Percentiles rank a stretch among this genome's conserved stretches.
Conservation (phyloP, 2,888 invertebrate species). For the Brachylomia viminalis region DNA sequence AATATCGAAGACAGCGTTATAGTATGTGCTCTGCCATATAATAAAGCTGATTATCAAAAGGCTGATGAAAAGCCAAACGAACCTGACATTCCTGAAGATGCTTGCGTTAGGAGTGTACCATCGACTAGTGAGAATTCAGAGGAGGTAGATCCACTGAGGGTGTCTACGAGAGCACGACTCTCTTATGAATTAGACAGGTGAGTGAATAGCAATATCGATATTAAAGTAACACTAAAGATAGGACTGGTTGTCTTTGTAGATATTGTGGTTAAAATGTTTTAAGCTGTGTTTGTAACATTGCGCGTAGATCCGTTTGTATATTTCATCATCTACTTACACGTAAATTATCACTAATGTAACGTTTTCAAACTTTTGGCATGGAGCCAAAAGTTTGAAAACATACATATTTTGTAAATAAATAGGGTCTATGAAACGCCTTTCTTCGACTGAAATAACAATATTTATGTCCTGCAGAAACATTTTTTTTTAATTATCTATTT, state of each 20-base stretch:
- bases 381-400: no score
- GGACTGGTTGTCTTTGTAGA: neutral
- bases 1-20: conserved; percentile 7
- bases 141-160: conserved; percentile 3
- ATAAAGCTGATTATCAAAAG: conserved; percentile 39
- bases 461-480: neutral
- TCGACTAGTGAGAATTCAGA: neutral
- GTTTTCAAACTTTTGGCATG: no score
- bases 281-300: neutral
- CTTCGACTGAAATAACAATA: neutral
- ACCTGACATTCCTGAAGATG: neutral
- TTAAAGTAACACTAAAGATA: neutral
- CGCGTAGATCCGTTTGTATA: neutral
- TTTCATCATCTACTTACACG: conserved; percentile 5
- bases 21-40: conserved; percentile 47
- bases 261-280: neutral
- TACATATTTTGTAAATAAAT: neutral
- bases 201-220: neutral
- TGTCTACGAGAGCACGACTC: conserved; percentile 50
- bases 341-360: neutral
- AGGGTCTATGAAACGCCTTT: neutral
- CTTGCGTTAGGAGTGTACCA: neutral
- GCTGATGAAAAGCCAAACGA: neutral
- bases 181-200: conserved; percentile 61
- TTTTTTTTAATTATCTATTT: neutral